phyloP scores from a whole-genome alignment of 2,113 vertebrate species.

The Sterna hirundo region DNA sequence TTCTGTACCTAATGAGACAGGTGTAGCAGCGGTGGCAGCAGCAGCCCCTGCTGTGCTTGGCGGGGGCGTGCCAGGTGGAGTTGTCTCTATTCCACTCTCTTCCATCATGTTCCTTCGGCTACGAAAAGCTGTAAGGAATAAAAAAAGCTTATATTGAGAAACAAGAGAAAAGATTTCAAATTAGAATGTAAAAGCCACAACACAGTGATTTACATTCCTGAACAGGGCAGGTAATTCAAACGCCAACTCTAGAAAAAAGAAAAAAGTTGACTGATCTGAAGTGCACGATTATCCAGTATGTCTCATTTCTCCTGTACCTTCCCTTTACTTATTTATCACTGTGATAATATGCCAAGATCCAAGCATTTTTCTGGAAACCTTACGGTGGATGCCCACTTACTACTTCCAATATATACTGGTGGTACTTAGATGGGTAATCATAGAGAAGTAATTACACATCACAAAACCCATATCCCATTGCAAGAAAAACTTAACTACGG shows the following conservation, averaged over 20 bases:
- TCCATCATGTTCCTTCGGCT: slow-evolving; percentile 92
- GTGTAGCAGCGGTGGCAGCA: slow-evolving; percentile 1
- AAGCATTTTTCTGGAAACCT: not conserved
- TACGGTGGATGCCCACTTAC: not conserved
- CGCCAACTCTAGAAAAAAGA: not conserved
- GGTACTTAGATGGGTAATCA: not conserved
- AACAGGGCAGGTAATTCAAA: not conserved
- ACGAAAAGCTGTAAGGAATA: not conserved
- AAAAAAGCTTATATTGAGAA: not conserved
- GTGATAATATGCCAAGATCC: not conserved
- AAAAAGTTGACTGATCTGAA: not conserved
- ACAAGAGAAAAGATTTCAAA: not conserved
- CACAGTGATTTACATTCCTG: not conserved
- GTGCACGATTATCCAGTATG: not conserved
- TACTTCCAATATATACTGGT: not conserved
- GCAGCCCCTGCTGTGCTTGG: slow-evolving; percentile 37
- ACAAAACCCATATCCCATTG: not conserved
- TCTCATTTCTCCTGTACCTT: not conserved
- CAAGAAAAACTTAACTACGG: not conserved
- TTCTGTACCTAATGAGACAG: slow-evolving; percentile 75
- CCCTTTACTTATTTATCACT: not conserved
- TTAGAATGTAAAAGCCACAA: not conserved
- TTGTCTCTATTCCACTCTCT: slow-evolving; percentile 95
- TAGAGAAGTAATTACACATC: not conserved
- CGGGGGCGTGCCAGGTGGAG: slow-evolving; percentile 87